Conservation (phyloP, 2,113 vertebrate species). For the Stegostoma tigrinum region DNA sequence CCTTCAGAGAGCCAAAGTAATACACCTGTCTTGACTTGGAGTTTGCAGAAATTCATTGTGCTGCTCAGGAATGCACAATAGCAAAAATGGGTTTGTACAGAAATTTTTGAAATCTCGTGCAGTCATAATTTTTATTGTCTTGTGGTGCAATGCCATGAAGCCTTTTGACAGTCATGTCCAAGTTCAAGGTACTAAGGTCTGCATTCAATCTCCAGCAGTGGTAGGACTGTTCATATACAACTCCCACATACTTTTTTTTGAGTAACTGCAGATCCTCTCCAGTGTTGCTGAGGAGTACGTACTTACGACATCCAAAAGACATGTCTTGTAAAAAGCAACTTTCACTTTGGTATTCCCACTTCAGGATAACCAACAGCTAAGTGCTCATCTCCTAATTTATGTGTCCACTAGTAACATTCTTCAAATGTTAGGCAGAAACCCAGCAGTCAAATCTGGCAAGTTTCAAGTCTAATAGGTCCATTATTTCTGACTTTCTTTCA, state of each 20-base stretch:
- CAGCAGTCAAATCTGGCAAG: neutral
- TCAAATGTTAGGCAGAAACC: neutral
- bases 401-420: neutral
- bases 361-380: neutral
- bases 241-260: neutral
- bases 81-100: neutral
- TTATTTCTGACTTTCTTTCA: neutral
- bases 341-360: neutral
- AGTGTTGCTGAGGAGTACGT: neutral
- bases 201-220: neutral
- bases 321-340: neutral
- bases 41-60: neutral
- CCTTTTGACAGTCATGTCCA: neutral
- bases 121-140: neutral
- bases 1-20: neutral
- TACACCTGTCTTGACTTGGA: neutral
- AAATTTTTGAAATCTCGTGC: neutral
- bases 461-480: neutral
- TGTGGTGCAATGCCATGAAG: neutral
- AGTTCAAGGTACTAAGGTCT: neutral
- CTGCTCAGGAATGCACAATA: neutral
- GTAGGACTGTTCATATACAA: neutral
- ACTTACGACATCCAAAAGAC: neutral
- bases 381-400: neutral
- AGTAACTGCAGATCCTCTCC: neutral